Evolutionary conservation across 2,797 vertebrate species (phyloP).

Genomic region (Enteromius afrohamiltoni): DNA sequence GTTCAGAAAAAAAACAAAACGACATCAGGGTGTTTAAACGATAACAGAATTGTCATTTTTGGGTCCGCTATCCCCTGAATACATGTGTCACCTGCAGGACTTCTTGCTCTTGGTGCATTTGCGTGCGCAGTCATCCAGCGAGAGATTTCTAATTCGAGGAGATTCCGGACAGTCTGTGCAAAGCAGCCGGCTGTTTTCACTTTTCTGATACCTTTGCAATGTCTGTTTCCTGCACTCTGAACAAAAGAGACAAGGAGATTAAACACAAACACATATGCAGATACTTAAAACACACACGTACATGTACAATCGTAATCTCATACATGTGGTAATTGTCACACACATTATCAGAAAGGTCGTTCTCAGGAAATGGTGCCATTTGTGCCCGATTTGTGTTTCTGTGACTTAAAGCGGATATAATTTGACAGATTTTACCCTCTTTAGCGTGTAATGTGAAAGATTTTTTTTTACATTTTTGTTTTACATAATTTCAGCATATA

Average conservation of each 20-base stretch:
- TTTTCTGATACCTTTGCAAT: constrained; percentile 92
- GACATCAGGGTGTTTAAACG: background rate
- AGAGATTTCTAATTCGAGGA: constrained; percentile 81
- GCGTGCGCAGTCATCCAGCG: constrained; percentile 88
- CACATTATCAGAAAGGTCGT: background rate
- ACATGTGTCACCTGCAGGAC: constrained; percentile 86
- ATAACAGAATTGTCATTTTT: background rate
- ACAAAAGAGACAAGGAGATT: constrained; percentile 35
- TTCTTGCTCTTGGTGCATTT: constrained; percentile 91
- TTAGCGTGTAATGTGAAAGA: background rate
- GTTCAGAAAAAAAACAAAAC: background rate
- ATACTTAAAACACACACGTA: background rate
- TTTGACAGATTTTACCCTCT: background rate
- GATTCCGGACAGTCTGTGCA: constrained; percentile 82
- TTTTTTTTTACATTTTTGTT: background rate
- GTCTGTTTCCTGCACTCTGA: constrained; percentile 79
- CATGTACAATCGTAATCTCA: background rate
- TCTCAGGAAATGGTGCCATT: background rate
- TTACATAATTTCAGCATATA: background rate
- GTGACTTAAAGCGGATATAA: background rate
- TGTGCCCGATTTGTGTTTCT: background rate
- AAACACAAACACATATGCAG: constrained; percentile 15
- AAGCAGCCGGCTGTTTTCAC: constrained; percentile 81
- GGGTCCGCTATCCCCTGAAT: background rate
- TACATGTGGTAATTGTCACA: constrained; percentile 2